Evolutionary conservation across 2,113 vertebrate species (phyloP), one percentile per base, ranked within the genome.

Genomic region (Melanerpes formicivorus): DNA sequence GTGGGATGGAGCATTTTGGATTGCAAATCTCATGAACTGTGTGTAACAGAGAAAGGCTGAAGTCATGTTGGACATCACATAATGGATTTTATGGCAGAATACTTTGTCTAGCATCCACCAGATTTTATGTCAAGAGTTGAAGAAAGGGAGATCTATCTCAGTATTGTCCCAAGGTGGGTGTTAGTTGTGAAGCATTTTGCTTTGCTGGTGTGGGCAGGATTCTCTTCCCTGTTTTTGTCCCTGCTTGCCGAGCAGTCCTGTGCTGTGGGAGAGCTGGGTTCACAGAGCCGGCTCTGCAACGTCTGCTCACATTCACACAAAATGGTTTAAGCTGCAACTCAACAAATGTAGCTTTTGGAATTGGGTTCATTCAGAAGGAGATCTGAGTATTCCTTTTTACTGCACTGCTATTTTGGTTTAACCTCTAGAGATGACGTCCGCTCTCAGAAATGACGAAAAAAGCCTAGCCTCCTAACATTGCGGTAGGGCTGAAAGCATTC

Each of bases 1-100:
- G 86, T 94, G 90, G 93, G 92, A 63, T 62, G 78, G 67, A 82
- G 78, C 60, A 8, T 65, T 96, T 92, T 90, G 88, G 88, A 76
- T 88, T 96, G 90, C 93, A 90, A 76, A 89, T 94, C 77, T 63
- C 46, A 44, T 0, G 11, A 67, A 82, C 72, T 3, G 3, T 71
- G 48, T 77, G 78, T 62, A 79, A 34, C 71, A 44, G 8, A n/a
- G 65, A 50, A 74, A 54, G 50, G 6, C 66, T 88, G 69, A 29
- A 90, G 40, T 58, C 3, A 0, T 18, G 81, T 46, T 54, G 76
- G 70, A 59, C 87, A 58, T 72, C 46, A 11, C 0, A 0, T 62
- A 83, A 52, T 44, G 58, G 70, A 69, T 87, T 91, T 74, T 71
- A 25, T 27, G 73, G 40, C 30, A 50, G 50, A 46, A 44, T 11